A percentile compares a stretch with the other conserved stretches of the same genome.
phyloP scores from a whole-genome alignment of 2,888 invertebrate species.

The Limnephilus marmoratus region DNA sequence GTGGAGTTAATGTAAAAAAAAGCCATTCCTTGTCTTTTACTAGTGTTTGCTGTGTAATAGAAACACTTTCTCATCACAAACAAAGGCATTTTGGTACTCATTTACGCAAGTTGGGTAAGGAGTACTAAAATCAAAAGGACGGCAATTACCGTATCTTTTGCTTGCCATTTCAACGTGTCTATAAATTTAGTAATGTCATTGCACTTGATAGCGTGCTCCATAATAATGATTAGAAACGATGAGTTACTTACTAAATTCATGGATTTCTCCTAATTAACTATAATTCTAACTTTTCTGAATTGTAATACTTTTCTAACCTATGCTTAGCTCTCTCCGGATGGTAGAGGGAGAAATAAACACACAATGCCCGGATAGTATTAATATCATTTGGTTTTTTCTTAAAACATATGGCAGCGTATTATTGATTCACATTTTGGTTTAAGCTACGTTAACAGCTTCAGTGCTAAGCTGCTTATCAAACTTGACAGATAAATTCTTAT shows the following conservation, averaged over 20 bases:
- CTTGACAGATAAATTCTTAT: not conserved
- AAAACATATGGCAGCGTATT: slow-evolving; percentile 32
- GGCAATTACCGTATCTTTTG: too few species aligned
- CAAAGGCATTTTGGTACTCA: too few species aligned
- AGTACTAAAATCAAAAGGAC: too few species aligned
- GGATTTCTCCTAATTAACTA: not conserved
- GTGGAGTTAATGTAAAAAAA: too few species aligned
- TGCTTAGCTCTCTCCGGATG: not conserved
- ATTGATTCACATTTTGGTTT: slow-evolving; percentile 27
- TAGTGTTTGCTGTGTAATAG: too few species aligned
- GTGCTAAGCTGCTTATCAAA: not conserved
- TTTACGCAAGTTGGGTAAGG: too few species aligned
- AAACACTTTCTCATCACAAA: too few species aligned
- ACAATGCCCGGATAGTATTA: slow-evolving; percentile 16
- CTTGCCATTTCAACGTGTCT: too few species aligned
- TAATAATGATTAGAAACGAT: not conserved
- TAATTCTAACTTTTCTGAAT: not conserved
- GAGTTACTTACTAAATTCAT: not conserved
- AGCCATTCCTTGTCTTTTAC: too few species aligned
- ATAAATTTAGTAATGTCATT: too few species aligned
- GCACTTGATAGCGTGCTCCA: not conserved
- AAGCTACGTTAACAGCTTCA: slow-evolving; percentile 8
- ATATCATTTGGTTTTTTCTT: slow-evolving; percentile 43
- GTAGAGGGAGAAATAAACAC: not conserved
- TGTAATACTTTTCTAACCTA: not conserved